These are phyloP conservation scores for Phodopus roborovskii DNA, from an alignment of 2,113 vertebrate species.

Conservation along the genomic window DNA sequence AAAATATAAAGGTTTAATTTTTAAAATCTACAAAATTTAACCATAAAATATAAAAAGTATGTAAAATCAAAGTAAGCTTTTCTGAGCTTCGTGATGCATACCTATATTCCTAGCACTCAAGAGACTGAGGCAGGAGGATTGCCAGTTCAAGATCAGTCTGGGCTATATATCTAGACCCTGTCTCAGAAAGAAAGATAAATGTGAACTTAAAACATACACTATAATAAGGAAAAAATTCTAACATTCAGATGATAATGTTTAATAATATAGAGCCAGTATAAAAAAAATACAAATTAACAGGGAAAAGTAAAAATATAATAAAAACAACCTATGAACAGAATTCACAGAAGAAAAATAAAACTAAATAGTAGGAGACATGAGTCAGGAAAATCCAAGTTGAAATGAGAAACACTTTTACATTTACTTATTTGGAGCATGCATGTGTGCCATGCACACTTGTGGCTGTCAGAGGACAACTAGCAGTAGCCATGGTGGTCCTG, in stretches of 20 bases:
- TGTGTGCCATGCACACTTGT: neutral
- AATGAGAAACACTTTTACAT: neutral
- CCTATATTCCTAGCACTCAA: neutral
- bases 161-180: neutral
- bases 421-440: neutral
- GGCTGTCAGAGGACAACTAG: neutral
- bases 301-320: conserved; percentile 12
- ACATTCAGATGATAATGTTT: neutral
- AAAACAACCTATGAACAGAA: neutral
- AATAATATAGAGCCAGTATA: neutral
- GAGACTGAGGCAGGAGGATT: neutral
- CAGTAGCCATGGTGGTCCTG: neutral
- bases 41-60: conserved; percentile 7
- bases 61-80: conserved; percentile 11
- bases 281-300: conserved; percentile 22
- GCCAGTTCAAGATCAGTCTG: neutral
- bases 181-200: neutral
- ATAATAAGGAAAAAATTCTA: neutral
- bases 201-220: neutral
- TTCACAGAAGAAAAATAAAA: conserved; percentile 43
- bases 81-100: neutral
- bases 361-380: neutral
- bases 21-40: conserved; percentile 4
- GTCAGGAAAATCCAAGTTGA: conserved; percentile 15
- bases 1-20: conserved; percentile 14